A percentile compares a stretch with the other conserved stretches of the same genome.
Evolutionary conservation across 2,113 vertebrate genomes (phyloP).

Genomic region (Tragelaphus imberbis): DNA sequence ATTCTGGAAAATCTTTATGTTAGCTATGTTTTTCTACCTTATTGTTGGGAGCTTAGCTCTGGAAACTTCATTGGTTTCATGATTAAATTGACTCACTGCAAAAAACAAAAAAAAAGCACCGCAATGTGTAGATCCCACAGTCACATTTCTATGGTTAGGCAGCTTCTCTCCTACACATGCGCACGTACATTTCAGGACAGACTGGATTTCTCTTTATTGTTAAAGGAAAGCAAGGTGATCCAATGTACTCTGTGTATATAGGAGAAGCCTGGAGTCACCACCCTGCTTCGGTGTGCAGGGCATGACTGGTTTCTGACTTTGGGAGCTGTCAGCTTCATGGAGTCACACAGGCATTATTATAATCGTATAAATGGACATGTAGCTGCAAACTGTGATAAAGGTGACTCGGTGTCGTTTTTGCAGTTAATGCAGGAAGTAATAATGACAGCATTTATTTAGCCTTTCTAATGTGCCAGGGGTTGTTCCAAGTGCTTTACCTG

Average conservation of each 20-base stretch:
- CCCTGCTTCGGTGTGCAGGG: neutral
- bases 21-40: slow-evolving; percentile 12
- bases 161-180: neutral
- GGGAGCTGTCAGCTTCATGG: neutral
- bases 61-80: neutral
- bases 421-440: neutral
- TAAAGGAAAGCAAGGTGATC: neutral
- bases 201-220: neutral
- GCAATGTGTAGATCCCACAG: neutral
- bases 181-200: neutral
- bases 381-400: neutral
- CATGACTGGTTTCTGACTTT: neutral
- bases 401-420: neutral
- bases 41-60: neutral
- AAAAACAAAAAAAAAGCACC: neutral
- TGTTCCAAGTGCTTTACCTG: neutral
- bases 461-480: neutral
- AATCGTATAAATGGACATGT: neutral
- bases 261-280: neutral
- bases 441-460: neutral
- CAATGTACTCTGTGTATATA: neutral
- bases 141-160: neutral
- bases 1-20: slow-evolving; percentile 23
- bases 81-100: slow-evolving; percentile 31
- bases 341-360: neutral